Evolutionary conservation across 2,113 vertebrate species (phyloP).

Genomic region (Nestor notabilis): DNA sequence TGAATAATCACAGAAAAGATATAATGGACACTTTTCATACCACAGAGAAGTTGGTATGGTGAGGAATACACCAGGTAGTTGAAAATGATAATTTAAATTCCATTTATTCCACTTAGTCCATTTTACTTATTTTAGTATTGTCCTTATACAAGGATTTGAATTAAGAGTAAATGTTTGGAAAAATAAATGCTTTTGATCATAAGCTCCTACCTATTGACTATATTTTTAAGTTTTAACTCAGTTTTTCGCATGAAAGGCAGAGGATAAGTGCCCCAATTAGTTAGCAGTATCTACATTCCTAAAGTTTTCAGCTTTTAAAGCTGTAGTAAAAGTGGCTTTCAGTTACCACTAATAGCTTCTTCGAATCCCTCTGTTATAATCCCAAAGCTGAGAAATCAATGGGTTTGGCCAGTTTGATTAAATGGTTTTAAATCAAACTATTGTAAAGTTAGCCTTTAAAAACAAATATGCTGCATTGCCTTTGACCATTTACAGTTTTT

Average conservation of each 20-base stretch:
- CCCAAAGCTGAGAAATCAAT: conserved; percentile 71
- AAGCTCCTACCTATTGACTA: not conserved
- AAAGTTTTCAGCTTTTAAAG: conserved; percentile 17
- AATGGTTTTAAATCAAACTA: conserved; percentile 65
- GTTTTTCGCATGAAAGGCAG: conserved; percentile 35
- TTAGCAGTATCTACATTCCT: conserved; percentile 25
- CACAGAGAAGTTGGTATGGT: not conserved
- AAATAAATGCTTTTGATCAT: not conserved
- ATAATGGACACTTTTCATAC: not conserved
- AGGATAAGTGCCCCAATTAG: conserved; percentile 4
- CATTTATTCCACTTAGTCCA: not conserved
- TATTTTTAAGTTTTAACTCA: conserved; percentile 10
- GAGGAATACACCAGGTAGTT: not conserved
- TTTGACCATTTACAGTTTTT: conserved; percentile 70
- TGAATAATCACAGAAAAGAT: not conserved
- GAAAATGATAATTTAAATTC: not conserved
- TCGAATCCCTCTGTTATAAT: conserved; percentile 65
- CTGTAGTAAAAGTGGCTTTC: conserved; percentile 57
- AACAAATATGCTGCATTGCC: conserved; percentile 62
- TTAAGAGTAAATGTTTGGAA: not conserved
- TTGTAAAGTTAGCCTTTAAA: conserved; percentile 68
- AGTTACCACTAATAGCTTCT: conserved; percentile 59
- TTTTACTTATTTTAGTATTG: not conserved
- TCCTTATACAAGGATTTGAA: not conserved
- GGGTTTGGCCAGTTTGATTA: conserved; percentile 65